These are phyloP conservation scores for Troglohyphantes excavatus DNA, from an alignment of 2,888 invertebrate genomes.

Conservation along the genomic window DNA sequence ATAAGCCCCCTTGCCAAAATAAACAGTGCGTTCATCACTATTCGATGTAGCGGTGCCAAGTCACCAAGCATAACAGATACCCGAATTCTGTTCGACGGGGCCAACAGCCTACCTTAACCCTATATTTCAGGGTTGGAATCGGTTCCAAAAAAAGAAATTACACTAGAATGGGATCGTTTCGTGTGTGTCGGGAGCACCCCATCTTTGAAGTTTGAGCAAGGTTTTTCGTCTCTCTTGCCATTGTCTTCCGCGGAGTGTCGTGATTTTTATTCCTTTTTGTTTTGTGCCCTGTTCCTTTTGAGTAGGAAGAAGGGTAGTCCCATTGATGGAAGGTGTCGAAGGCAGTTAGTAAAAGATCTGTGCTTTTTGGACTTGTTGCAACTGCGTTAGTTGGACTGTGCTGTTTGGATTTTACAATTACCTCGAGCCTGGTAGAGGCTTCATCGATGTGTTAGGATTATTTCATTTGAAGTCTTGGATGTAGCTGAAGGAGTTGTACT, in stretches of 20 bases:
- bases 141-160: slow-evolving; percentile 46
- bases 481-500: no score
- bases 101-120: slow-evolving; percentile 74
- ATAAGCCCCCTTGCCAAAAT: slow-evolving; percentile 47
- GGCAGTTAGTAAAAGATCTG: no score
- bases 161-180: background rate
- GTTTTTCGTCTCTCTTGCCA: slow-evolving; percentile 29
- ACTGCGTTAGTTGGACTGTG: no score
- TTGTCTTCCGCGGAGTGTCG: slow-evolving; percentile 18
- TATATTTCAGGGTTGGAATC: slow-evolving; percentile 63
- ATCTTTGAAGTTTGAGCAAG: slow-evolving; percentile 51
- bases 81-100: slow-evolving; percentile 31
- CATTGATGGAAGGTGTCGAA: no score
- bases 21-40: slow-evolving; percentile 27
- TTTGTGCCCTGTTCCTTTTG: background rate
- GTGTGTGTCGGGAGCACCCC: background rate
- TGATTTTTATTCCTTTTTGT: background rate
- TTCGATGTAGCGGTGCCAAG: slow-evolving; percentile 29
- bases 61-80: slow-evolving; percentile 27
- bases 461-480: no score
- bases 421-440: no score
- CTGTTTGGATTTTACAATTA: no score
- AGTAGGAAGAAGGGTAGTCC: background rate
- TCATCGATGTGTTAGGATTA: no score
- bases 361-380: no score